Conservation (phyloP, 2,797 vertebrate species). For the Molossus alvarezi region DNA sequence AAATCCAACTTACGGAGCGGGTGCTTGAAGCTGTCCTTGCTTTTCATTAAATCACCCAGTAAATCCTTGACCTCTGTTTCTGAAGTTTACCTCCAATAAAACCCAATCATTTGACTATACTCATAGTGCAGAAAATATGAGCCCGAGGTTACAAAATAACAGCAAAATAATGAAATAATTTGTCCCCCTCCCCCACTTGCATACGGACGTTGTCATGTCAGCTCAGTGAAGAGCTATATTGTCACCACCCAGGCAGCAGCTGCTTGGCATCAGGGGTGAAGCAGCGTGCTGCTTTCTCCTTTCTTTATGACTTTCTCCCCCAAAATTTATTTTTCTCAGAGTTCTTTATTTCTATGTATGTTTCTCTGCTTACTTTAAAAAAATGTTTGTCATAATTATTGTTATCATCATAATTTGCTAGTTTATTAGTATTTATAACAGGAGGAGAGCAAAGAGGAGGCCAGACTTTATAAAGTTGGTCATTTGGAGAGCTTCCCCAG, state of each 20-base stretch:
- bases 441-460: too few species aligned
- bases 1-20: background rate
- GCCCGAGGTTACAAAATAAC: constrained; percentile 11
- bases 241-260: background rate
- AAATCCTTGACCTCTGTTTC: constrained; percentile 3
- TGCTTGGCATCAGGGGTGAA: constrained; percentile 21
- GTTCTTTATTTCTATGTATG: background rate
- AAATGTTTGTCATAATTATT: background rate
- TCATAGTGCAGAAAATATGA: background rate
- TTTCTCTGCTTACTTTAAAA: background rate
- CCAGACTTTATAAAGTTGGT: too few species aligned
- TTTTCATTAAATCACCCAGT: background rate
- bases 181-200: background rate
- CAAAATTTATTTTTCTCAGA: constrained; percentile 11
- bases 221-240: background rate
- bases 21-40: background rate
- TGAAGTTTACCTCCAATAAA: constrained; percentile 24
- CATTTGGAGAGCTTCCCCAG: too few species aligned
- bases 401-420: too few species aligned
- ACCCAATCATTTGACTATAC: background rate
- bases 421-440: too few species aligned
- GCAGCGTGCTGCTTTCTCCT: background rate
- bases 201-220: constrained; percentile 24
- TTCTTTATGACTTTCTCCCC: background rate
- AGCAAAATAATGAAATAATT: constrained; percentile 13